Percentiles rank a stretch among this genome's conserved stretches.
phyloP scores from a whole-genome alignment of 2,113 vertebrate species.

The Suncus etruscus region DNA sequence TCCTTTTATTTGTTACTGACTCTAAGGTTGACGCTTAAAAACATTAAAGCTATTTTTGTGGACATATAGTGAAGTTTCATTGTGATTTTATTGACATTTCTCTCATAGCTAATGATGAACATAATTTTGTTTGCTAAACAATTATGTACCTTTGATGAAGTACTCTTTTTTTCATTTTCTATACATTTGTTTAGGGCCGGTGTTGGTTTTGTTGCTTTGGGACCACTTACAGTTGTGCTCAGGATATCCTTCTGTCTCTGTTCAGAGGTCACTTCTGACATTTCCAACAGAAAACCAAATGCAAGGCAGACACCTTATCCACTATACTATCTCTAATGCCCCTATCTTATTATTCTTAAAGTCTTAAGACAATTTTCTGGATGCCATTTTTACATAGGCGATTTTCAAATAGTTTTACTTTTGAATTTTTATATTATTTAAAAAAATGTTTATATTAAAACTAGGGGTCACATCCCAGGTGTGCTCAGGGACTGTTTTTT shows the following conservation, averaged over 20 bases:
- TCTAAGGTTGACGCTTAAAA: background rate
- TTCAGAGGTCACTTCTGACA: too few relatives aligned
- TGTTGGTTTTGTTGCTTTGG: too few relatives aligned
- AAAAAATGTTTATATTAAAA: too few relatives aligned
- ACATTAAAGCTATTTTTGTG: background rate
- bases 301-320: too few relatives aligned
- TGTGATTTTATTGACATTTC: background rate
- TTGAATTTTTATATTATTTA: slow-evolving; percentile 1
- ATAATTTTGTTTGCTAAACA: background rate
- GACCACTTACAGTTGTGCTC: too few relatives aligned
- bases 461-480: too few relatives aligned
- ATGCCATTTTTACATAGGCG: background rate
- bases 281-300: too few relatives aligned
- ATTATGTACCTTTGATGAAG: background rate
- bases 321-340: too few relatives aligned
- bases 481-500: too few relatives aligned
- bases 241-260: too few relatives aligned
- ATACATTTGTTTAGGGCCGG: too few relatives aligned
- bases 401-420: slow-evolving; percentile 32
- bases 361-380: background rate
- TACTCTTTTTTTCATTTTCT: background rate
- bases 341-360: too few relatives aligned
- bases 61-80: background rate
- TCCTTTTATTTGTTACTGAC: background rate
- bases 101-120: background rate